Conservation (phyloP, 2,797 vertebrate genomes). For the Meriones psammophilus region DNA sequence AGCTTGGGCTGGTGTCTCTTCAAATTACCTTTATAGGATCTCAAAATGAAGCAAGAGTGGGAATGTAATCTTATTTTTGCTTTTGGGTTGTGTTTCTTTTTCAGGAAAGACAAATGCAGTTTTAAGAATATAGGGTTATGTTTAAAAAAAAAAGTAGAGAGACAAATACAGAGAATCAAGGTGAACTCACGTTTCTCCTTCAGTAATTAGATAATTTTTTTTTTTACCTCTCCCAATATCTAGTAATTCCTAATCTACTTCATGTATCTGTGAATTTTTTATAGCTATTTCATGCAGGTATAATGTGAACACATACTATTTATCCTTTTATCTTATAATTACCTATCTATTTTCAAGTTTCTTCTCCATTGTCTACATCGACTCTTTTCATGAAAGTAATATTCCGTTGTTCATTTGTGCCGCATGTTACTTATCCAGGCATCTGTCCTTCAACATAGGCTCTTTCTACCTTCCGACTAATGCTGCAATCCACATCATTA, state of each 20-base stretch:
- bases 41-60: not conserved
- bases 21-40: not conserved
- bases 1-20: not conserved
- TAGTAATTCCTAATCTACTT: not conserved
- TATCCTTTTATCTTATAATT: not conserved
- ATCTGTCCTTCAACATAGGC: not conserved
- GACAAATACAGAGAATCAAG: not conserved
- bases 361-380: not conserved
- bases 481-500: not conserved
- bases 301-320: not conserved
- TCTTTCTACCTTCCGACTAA: not conserved
- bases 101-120: not conserved
- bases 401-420: not conserved
- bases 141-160: not conserved
- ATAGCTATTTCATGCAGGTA: not conserved
- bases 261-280: not conserved
- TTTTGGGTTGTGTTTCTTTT: not conserved
- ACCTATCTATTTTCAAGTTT: not conserved
- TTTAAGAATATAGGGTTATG: not conserved
- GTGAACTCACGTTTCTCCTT: not conserved
- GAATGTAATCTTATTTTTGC: not conserved
- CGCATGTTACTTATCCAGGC: not conserved
- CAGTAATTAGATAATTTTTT: conserved; percentile 47
- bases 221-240: not conserved
- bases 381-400: not conserved